Evolutionary conservation across 35 echinoderm and acorn worm genomes (phyloP), one percentile per base, ranked within the genome.

Genomic region (Diadema setosum): DNA sequence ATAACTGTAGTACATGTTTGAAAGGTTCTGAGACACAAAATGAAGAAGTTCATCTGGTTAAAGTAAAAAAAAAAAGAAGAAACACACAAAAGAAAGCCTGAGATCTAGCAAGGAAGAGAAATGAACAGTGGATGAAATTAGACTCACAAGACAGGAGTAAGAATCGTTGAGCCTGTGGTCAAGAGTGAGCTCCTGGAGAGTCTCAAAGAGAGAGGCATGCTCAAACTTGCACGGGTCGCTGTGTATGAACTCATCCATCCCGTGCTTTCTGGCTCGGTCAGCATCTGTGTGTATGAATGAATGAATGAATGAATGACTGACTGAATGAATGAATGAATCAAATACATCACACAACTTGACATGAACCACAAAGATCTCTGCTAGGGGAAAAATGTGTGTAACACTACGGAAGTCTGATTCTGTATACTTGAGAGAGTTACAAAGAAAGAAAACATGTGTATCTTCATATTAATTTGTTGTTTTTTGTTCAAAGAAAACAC

Each of bases 231-330:
- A 94, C 15, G 96, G 92, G 75, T 91, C 87, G 32, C 89, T 91
- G 80, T 94, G 92, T 70, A 98, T 98, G 61, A 98, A 98, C 73
- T 98, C 96, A 55, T 98, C 96, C 96, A 94, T 98, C 20, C 96
- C 96, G 69, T 98, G 92, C 61, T 98, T 98, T 20, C 92, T 40
- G 24, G 96, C 96, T 78, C 96, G 42, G 61, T 98, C 96, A 57
- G 96, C 96, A 92, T 98, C 96, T 97, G 46, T n/a, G 24, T 23
- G 20, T 25, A 67, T 55, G 49, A 67, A 67, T 67, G 24, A 67
- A 67, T 67, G 31, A 1, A 11, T 20, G 1, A 0, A 0, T 11
- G 31, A 0, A 67, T 67, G 20, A 11, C 24, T 67, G 61, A 11
- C 61, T 18, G 18, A 67, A 30, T 18, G 27, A 9, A 18, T 1